phyloP scores from a whole-genome alignment of 2,888 invertebrate species.

The Trissoscelio sp. region DNA sequence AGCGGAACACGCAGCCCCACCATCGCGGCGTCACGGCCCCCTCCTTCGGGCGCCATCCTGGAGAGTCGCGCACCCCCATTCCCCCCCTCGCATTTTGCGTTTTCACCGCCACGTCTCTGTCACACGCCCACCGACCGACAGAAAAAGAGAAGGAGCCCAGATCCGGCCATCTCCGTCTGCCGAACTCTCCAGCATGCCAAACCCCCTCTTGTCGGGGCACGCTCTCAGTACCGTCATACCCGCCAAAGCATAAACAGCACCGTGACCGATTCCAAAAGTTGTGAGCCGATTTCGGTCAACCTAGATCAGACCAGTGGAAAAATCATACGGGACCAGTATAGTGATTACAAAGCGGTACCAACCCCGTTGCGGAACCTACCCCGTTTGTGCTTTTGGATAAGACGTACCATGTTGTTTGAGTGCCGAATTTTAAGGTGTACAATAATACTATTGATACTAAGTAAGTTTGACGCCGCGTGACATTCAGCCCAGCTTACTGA shows the following conservation, averaged over 20 bases:
- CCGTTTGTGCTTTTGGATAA: background rate
- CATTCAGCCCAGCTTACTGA: constrained; percentile 13
- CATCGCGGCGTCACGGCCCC: constrained; percentile 48
- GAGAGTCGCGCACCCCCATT: constrained; percentile 59
- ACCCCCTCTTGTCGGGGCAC: constrained; percentile 69
- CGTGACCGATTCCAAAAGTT: constrained; percentile 69
- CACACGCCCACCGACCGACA: constrained; percentile 76
- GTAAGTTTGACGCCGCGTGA: constrained; percentile 30
- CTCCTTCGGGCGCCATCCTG: constrained; percentile 65
- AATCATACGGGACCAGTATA: too few species aligned
- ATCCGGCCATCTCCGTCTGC: constrained; percentile 67
- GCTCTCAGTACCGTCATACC: constrained; percentile 82
- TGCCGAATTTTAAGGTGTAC: constrained; percentile 22
- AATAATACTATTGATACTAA: constrained; percentile 1
- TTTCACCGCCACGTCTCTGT: constrained; percentile 74
- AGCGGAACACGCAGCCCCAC: constrained; percentile 53
- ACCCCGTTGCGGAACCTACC: too few species aligned
- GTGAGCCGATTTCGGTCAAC: background rate
- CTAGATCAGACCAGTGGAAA: too few species aligned
- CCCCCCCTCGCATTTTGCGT: constrained; percentile 72
- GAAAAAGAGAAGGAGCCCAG: constrained; percentile 55
- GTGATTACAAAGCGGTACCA: too few species aligned
- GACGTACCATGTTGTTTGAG: constrained; percentile 31
- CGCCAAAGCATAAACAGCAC: constrained; percentile 82
- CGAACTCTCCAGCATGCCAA: constrained; percentile 67